Conservation (phyloP, 1,140 invertebrate genomes). For the Ceratina australensis region DNA sequence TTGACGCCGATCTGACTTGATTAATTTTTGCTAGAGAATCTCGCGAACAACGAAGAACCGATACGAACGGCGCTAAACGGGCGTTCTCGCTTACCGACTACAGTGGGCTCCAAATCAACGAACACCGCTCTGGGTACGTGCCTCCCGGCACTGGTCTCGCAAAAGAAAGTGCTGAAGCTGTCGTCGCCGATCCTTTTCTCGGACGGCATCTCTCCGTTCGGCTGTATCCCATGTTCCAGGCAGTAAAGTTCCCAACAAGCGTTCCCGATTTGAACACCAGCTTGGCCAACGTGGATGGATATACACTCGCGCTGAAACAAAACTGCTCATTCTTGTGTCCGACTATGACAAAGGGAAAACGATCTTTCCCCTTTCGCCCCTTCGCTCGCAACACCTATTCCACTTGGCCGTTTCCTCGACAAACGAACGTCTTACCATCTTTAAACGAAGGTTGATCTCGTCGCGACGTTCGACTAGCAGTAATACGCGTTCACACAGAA, state of each 20-base stretch:
- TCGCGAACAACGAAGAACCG: too few species aligned
- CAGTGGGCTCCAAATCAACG: constrained; percentile 60
- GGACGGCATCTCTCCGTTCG: constrained; percentile 84
- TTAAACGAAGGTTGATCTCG: background rate
- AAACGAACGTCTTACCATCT: constrained; percentile 32
- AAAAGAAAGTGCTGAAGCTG: constrained; percentile 82
- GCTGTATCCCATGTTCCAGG: constrained; percentile 93
- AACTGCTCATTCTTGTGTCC: background rate
- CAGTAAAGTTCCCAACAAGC: constrained; percentile 91
- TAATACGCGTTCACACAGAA: constrained; percentile 43
- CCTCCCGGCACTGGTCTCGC: constrained; percentile 77
- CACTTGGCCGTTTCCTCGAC: too few species aligned
- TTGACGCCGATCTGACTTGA: too few species aligned
- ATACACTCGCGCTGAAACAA: constrained; percentile 79
- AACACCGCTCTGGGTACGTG: constrained; percentile 60
- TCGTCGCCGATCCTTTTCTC: constrained; percentile 73
- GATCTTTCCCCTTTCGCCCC: background rate
- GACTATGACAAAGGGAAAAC: too few species aligned
- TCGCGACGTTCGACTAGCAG: background rate
- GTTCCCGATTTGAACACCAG: constrained; percentile 88
- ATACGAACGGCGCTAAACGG: too few species aligned
- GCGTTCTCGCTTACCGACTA: constrained; percentile 58
- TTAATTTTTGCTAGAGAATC: too few species aligned
- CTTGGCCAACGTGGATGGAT: constrained; percentile 87
- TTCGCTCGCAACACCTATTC: too few species aligned